Base-by-base conservation (phyloP, 2,888 invertebrate genomes). In the Marasmarcha lunaedactyla region DNA sequence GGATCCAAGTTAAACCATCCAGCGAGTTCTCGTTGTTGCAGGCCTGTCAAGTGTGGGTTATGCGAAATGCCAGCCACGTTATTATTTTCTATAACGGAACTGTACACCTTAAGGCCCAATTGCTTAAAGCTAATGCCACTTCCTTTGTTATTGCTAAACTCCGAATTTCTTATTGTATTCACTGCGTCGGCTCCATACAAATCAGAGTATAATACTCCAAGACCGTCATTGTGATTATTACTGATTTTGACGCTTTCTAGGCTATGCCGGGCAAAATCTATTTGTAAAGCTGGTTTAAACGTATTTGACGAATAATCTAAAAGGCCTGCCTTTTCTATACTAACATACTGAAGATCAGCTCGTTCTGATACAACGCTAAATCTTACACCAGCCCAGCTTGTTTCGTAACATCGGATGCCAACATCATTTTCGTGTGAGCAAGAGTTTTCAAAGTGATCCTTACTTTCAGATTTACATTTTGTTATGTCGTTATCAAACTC, bases 181-280 rank as follows among this genome's bases (percentile, higher is more conserved):
- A 93, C 87, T 0, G 91, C 88, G 60, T 93, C 92, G 1, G 91
- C 90, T 14, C 94, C 93, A 65, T 92, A 96, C 42, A 98, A 90
- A 71, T 99, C 97, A 0, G 97, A 95, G 71, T 97, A 98, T 43
- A 97, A 81, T 33, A 99, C 88, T 20, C 97, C 97, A 15, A 99
- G 83, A 0, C 98, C 99, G 60, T 97, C 96, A 54, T 95, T 93
- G 39, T 93, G 89, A 63, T 97, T 98, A 58, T 96, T 89, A 0
- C 88, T 84, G 12, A 98, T 86, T 51, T 89, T 88, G 1, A 94
- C 87, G 54, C 90, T 92, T 66, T 94, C 93, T 50, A 94, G 77
- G 49, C 93, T 90, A 54, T 94, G 94, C 11, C 92, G 85, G 1
- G 92, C 89, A 54, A 94, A 93, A 59, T 94, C 94, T 50, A 94